Conservation (phyloP, 2,797 vertebrate genomes). For the Amphiprion clarkii region DNA sequence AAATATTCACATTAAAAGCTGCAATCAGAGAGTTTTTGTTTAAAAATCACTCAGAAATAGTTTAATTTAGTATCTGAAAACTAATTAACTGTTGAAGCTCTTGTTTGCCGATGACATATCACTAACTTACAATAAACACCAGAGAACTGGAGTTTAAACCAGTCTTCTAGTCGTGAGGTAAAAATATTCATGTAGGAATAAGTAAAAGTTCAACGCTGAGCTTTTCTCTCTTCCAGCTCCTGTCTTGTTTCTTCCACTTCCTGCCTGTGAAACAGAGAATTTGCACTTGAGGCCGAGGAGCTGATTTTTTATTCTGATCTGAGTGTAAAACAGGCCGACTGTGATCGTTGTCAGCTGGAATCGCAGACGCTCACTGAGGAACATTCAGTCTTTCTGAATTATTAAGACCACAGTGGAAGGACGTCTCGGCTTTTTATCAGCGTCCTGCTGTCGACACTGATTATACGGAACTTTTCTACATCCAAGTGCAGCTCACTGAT, state of each 20-base stretch:
- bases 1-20: no score
- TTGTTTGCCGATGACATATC: no score
- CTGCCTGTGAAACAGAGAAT: constrained; percentile 37
- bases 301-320: constrained; percentile 32
- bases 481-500: neutral
- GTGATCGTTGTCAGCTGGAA: constrained; percentile 64
- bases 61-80: no score
- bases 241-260: constrained; percentile 24
- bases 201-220: no score
- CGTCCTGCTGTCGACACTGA: constrained; percentile 2
- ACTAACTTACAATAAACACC: no score
- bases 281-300: constrained; percentile 39
- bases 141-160: no score
- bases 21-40: no score
- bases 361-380: constrained; percentile 51
- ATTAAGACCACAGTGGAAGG: constrained; percentile 40
- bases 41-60: no score
- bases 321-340: constrained; percentile 44
- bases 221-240: neutral
- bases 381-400: constrained; percentile 63
- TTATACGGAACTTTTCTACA: neutral
- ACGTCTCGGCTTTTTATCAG: constrained; percentile 19
- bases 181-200: no score
- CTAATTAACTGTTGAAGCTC: no score
- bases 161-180: no score